Conservation (phyloP, 64 coral and sea anemone genomes). For the Platygyra sinensis region DNA sequence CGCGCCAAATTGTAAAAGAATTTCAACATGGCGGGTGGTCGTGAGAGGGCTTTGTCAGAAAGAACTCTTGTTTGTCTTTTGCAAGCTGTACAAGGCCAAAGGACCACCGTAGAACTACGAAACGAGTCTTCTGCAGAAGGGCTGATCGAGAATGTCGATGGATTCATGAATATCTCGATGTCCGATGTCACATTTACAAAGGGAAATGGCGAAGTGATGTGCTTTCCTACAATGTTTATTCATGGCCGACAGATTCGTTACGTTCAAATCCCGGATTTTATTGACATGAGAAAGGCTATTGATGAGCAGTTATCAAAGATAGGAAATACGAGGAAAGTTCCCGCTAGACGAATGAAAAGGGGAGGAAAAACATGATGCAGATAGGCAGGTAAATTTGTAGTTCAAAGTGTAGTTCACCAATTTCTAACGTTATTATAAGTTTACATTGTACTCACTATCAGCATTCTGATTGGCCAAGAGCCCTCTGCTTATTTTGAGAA, state of each 20-base stretch:
- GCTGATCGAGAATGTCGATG: constrained; percentile 84
- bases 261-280: constrained; percentile 98
- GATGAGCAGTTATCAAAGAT: constrained; percentile 73
- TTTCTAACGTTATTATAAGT: too few species aligned
- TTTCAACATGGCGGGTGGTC: constrained; percentile 81
- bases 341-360: constrained; percentile 35
- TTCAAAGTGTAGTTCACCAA: too few species aligned
- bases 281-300: constrained; percentile 95
- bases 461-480: too few species aligned
- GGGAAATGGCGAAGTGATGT: constrained; percentile 43
- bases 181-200: constrained; percentile 83
- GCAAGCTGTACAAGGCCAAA: constrained; percentile 77
- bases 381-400: too few species aligned
- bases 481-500: too few species aligned
- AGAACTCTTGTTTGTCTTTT: constrained; percentile 88
- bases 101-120: constrained; percentile 87
- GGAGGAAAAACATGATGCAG: neutral
- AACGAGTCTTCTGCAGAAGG: constrained; percentile 88
- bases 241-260: constrained; percentile 88
- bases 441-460: too few species aligned
- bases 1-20: too few species aligned
- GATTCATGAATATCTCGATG: constrained; percentile 94
- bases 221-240: constrained; percentile 85
- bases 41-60: constrained; percentile 74
- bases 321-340: constrained; percentile 29